Evolutionary conservation across 2,888 invertebrate species (phyloP).

Genomic region (Punctoribates punctum): DNA sequence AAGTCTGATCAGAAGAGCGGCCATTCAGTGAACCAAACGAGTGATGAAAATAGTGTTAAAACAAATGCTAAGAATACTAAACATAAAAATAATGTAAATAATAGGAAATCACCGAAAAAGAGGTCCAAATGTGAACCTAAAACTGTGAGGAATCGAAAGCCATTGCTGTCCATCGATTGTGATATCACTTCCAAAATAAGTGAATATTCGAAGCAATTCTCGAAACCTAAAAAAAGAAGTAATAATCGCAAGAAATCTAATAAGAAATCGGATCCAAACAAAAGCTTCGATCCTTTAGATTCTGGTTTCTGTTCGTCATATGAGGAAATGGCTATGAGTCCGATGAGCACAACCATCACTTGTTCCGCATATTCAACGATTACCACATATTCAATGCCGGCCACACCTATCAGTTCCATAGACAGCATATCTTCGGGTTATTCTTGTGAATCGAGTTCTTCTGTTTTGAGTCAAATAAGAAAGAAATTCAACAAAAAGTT

Average conservation of each 20-base stretch:
- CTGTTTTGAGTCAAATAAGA: background rate
- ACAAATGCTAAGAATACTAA: background rate
- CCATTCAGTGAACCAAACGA: background rate
- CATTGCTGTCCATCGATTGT: slow-evolving; percentile 14
- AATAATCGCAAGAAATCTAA: background rate
- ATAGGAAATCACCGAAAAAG: background rate
- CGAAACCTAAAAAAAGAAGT: slow-evolving; percentile 7
- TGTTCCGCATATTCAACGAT: background rate
- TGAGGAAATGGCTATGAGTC: slow-evolving; percentile 6
- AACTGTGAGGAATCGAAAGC: background rate
- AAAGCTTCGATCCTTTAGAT: too few species aligned
- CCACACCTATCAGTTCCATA: slow-evolving; percentile 23
- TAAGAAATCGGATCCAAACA: background rate
- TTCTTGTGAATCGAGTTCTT: background rate
- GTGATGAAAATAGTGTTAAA: background rate
- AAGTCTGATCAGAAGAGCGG: background rate
- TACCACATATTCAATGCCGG: background rate
- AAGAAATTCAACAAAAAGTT: background rate
- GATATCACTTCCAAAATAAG: slow-evolving; percentile 1
- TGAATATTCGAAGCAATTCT: slow-evolving; percentile 18
- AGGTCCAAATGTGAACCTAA: background rate
- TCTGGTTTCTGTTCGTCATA: background rate
- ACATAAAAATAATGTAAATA: background rate
- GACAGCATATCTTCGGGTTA: background rate
- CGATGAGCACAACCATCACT: background rate